Evolutionary conservation across 2,888 invertebrate genomes (phyloP), one percentile per base, ranked within the genome.

Genomic region (Andricus curvator): DNA sequence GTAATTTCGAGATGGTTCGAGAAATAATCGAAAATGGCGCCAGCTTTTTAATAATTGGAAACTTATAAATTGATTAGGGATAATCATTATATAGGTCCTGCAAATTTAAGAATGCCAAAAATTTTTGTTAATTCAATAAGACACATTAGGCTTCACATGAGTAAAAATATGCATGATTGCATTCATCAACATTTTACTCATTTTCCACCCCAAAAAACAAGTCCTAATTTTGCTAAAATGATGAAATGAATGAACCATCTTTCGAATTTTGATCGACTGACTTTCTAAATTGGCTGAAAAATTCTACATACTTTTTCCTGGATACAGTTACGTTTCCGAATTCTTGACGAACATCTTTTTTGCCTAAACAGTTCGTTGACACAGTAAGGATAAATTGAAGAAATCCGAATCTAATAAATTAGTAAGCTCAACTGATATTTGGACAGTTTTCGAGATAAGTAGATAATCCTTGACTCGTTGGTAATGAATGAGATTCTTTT

Each of bases 321-420:
- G 11, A 44, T 68, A 74, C 74, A 74, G 74, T 74, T 74, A 74
- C 4, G 33, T 29, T 74, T 74, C 29, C 51, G 33, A 74, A 74
- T 74, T 56, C n/a, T 37, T 74, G 33, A 74, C 37, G 29, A 33
- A 56, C 22, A 25, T 33, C 74, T 74, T 56, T 33, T 5, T 33
- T 29, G 74, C 29, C 74, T 20, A 4, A 29, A n/a, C 66, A 70
- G 70, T 33, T 56, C 17, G n/a, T 74, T 74, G 29, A 48, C 74
- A 74, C 51, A 74, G 33, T 56, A 74, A 70, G 51, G 33, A 74
- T 51, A 74, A 56, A 74, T 56, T 74, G 51, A 11, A 48, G 33
- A 56, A 74, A 74, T 56, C 51, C 29, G 44, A 74, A 74, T 56
- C 56, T 74, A 51, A 56, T 74, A 74, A 56, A 74, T 74, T 74